Conservation (phyloP, 2,888 invertebrate species). For the Napeogenes sylphis region DNA sequence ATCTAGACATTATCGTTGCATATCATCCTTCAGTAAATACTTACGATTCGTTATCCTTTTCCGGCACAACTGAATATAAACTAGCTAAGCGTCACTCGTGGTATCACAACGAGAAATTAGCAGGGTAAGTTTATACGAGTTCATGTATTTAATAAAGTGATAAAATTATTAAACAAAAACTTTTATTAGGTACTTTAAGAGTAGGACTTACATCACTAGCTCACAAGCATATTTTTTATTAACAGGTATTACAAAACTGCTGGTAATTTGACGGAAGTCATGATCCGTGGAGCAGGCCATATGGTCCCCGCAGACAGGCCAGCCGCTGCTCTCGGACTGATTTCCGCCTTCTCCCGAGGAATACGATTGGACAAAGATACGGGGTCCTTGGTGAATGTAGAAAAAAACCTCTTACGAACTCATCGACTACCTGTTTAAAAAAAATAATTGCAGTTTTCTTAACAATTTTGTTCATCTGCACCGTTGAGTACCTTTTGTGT, state of each 20-base stretch:
- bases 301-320: slow-evolving; percentile 82
- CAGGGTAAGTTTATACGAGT: slow-evolving; percentile 57
- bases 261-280: slow-evolving; percentile 77
- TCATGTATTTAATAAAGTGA: too few relatives aligned
- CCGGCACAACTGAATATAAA: slow-evolving; percentile 69
- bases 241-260: slow-evolving; percentile 76
- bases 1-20: slow-evolving; percentile 81
- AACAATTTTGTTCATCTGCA: slow-evolving; percentile 3
- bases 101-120: slow-evolving; percentile 66
- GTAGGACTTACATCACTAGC: neutral
- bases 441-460: slow-evolving; percentile 25
- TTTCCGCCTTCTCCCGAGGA: slow-evolving; percentile 78
- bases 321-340: slow-evolving; percentile 76
- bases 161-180: too few relatives aligned
- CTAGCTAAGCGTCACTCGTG: slow-evolving; percentile 61
- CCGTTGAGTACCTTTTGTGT: slow-evolving; percentile 18
- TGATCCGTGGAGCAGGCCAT: slow-evolving; percentile 81
- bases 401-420: slow-evolving; percentile 52
- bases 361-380: slow-evolving; percentile 57
- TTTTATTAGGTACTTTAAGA: too few relatives aligned
- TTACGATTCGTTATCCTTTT: slow-evolving; percentile 58
- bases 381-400: slow-evolving; percentile 47
- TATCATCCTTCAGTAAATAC: slow-evolving; percentile 80
- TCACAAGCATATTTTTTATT: slow-evolving; percentile 9
- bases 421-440: slow-evolving; percentile 44